A percentile compares a stretch with the other conserved stretches of the same genome.
phyloP scores from a whole-genome alignment of 1,140 invertebrate species.

The Akabosia matsudoensis region DNA sequence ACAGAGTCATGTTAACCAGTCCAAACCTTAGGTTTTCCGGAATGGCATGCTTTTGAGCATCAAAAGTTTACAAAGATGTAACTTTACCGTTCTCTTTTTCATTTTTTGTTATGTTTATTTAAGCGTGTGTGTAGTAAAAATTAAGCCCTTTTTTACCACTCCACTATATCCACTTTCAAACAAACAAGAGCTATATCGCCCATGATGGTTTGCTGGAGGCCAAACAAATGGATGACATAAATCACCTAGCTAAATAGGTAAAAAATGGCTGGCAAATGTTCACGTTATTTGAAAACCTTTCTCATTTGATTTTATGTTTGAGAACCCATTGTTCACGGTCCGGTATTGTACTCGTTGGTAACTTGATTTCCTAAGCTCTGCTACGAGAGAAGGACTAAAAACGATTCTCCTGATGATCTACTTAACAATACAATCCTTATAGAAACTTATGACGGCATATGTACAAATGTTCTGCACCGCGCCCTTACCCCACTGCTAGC shows the following conservation, averaged over 20 bases:
- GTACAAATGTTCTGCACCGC: not conserved
- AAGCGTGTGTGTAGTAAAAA: not conserved
- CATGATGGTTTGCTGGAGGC: not conserved
- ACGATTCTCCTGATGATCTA: not conserved
- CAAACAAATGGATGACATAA: not conserved
- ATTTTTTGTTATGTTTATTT: not conserved
- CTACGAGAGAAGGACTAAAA: not conserved
- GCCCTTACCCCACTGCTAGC: too few species aligned
- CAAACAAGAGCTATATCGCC: too few species aligned
- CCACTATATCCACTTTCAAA: not conserved
- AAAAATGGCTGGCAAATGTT: not conserved
- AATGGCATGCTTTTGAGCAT: too few species aligned
- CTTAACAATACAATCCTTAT: not conserved
- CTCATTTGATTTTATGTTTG: not conserved
- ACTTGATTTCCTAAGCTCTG: too few species aligned
- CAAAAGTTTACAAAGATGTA: too few species aligned
- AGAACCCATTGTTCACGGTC: too few species aligned
- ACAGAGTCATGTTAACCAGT: too few species aligned
- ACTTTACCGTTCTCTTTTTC: too few species aligned
- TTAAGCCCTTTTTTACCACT: not conserved
- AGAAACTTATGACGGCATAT: not conserved
- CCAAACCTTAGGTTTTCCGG: too few species aligned
- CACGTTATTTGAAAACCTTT: not conserved
- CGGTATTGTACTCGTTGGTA: too few species aligned
- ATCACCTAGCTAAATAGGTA: not conserved